Conservation (phyloP, 2,113 vertebrate genomes). For the Phaethon lepturus region DNA sequence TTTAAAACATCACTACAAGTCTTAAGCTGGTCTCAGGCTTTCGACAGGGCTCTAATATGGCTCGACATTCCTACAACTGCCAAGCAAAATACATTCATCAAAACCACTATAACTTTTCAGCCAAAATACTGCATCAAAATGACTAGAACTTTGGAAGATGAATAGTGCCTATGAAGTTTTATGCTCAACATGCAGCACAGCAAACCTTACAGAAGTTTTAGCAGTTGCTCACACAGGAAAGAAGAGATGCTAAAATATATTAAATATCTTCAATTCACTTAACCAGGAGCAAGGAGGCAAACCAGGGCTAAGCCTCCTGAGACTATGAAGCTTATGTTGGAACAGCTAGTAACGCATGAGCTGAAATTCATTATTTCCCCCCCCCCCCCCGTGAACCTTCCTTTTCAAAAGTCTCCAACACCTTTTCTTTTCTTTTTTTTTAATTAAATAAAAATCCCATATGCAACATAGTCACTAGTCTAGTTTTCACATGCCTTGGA, state of each 20-base stretch:
- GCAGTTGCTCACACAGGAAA: neutral
- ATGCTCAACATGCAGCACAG: neutral
- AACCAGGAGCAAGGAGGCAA: neutral
- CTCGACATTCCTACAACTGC: neutral
- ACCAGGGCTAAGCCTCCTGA: neutral
- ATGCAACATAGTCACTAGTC: neutral
- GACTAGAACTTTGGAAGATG: neutral
- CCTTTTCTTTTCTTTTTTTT: neutral
- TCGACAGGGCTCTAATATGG: slow-evolving; percentile 14
- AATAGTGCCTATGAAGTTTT: neutral
- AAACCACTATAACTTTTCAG: neutral
- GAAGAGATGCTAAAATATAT: neutral
- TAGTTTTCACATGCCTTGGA: neutral
- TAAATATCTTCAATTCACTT: neutral
- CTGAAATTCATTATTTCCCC: neutral
- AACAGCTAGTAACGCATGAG: neutral
- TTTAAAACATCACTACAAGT: neutral
- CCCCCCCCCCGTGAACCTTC: neutral
- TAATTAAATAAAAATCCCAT: neutral
- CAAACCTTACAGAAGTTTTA: neutral
- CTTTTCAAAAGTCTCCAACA: neutral
- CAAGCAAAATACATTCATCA: neutral
- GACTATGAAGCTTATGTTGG: neutral
- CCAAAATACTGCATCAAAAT: neutral
- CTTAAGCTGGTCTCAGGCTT: slow-evolving; percentile 23